Evolutionary conservation across 1,140 invertebrate genomes (phyloP), one percentile per base, ranked within the genome.

Genomic region (Cecropterus lyciades): DNA sequence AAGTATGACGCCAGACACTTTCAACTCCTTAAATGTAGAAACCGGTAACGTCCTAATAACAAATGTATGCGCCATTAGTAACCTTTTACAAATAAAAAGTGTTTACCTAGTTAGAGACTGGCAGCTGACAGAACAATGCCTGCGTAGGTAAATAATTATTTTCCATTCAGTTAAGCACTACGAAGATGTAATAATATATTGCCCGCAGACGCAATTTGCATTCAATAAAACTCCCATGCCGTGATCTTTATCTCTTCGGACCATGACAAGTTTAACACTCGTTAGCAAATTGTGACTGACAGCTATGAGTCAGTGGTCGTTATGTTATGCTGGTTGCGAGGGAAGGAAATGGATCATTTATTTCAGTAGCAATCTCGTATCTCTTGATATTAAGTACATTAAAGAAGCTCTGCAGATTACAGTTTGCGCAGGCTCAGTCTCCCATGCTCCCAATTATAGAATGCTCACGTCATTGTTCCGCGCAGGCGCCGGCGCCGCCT

Each of bases 251-350:
- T 84, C 79, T 77, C 45, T 20, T 72, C 64, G 65, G 72, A 53
- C 72, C 69, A 73, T 77, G 77, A 77, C 77, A 79, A 79, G 76
- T 80, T 84, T 72, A 65, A 74, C 78, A 82, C 77, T 84, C 74
- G 82, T 82, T 84, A 82, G 79, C 79, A 84, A 84, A 87, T 84
- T 85, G 78, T 75, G 79, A 80, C 75, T 82, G 80, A 84, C 82
- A 79, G 72, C 73, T 71, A 70, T 73, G 77, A 82, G 79, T 80
- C 75, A 75, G 70, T 76, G 56, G 66, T 77, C n/a, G n/a, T n/a
- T 78, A 75, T 59, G 64, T 70, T 56, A 69, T 66, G 64, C 64
- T 67, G 51, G 60, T 71, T 57, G 52, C 62, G 43, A 48, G 33
- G 46, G 56, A 57, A 76, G 77, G 67, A 79, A 77, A 68, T 73